phyloP scores from a whole-genome alignment of 1,140 invertebrate species.

The Drosophila sp. region DNA sequence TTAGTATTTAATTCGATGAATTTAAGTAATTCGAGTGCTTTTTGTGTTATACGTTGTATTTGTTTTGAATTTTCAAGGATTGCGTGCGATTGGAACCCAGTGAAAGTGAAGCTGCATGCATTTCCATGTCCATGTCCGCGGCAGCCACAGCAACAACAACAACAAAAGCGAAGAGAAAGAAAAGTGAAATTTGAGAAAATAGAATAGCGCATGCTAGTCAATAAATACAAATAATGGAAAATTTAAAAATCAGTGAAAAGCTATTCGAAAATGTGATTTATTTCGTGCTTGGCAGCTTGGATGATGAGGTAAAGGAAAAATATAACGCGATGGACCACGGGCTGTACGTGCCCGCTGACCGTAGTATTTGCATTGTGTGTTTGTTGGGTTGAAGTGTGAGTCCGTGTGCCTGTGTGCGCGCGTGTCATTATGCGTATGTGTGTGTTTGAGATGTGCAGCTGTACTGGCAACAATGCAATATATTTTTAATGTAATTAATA shows the following conservation, averaged over 20 bases:
- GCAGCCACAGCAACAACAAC: constrained; percentile 61
- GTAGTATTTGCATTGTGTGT: constrained; percentile 44
- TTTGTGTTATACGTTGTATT: constrained; percentile 38
- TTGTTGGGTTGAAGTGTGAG: constrained; percentile 20
- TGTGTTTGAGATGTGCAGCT: constrained; percentile 31
- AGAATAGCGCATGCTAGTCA: constrained; percentile 37
- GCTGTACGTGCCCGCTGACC: constrained; percentile 28
- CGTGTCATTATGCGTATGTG: constrained; percentile 26
- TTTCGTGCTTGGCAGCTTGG: constrained; percentile 75
- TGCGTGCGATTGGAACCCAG: constrained; percentile 15
- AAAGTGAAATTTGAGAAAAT: constrained; percentile 67
- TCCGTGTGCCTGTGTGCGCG: constrained; percentile 12
- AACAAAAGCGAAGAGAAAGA: constrained; percentile 65
- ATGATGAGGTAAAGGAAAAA: constrained; percentile 74
- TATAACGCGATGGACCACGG: constrained; percentile 5
- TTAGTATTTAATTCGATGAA: constrained; percentile 29
- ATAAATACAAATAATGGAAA: constrained; percentile 66
- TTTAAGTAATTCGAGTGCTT: constrained; percentile 35
- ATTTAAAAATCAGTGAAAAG: constrained; percentile 76
- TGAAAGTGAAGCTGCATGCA: constrained; percentile 35
- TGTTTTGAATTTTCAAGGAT: constrained; percentile 20
- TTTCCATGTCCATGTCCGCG: constrained; percentile 58
- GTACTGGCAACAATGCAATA: constrained; percentile 12
- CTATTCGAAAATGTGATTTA: constrained; percentile 79
- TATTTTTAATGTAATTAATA: constrained; percentile 8